Conservation (phyloP, 2,113 vertebrate species). For the Seriola aureovittata region DNA sequence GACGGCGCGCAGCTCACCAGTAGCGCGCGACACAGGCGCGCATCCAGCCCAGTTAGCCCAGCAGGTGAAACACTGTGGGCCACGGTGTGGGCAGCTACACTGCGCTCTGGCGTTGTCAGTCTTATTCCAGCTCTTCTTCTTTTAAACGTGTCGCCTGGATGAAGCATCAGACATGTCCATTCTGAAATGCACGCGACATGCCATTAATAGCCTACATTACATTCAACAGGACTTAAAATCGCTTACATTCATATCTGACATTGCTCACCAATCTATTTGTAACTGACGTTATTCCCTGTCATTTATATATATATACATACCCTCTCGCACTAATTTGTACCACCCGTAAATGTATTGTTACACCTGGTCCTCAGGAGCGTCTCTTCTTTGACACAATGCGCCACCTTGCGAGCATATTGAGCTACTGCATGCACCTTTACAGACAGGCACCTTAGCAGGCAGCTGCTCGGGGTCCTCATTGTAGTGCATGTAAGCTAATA, state of each 20-base stretch:
- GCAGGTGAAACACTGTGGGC: constrained; percentile 7
- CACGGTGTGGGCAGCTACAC: neutral
- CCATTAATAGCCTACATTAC: neutral
- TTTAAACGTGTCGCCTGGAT: neutral
- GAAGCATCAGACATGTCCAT: neutral
- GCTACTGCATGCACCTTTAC: constrained; percentile 29
- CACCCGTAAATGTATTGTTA: neutral
- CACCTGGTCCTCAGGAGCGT: neutral
- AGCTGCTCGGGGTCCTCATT: constrained; percentile 61
- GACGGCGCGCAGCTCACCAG: constrained; percentile 72
- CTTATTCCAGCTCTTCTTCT: neutral
- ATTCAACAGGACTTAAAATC: neutral
- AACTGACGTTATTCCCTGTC: neutral
- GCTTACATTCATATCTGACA: neutral
- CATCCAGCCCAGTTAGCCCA: constrained; percentile 10
- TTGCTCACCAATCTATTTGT: neutral
- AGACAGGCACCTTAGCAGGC: constrained; percentile 68
- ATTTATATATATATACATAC: neutral
- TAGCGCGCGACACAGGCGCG: constrained; percentile 61
- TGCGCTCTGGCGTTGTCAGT: neutral
- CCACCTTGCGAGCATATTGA: constrained; percentile 47
- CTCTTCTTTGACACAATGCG: constrained; percentile 12
- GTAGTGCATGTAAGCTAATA: neutral
- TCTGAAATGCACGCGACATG: neutral
- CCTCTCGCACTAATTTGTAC: neutral